phyloP scores from a whole-genome alignment of 1,140 invertebrate species.

The Drosophila burlai region DNA sequence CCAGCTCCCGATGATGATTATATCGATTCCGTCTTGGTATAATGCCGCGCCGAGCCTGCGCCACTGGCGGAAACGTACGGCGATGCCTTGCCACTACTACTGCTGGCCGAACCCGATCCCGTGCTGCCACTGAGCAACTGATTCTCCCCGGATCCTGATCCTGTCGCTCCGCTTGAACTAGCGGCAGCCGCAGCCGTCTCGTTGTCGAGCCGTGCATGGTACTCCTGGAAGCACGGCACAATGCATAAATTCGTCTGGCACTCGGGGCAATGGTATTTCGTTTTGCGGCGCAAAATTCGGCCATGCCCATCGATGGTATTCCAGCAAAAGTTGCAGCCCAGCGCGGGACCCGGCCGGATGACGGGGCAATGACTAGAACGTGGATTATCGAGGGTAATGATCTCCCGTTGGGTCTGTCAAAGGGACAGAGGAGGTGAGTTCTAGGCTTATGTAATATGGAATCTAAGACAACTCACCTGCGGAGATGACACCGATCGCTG shows the following conservation, averaged over 20 bases:
- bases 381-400: slow-evolving; percentile 84
- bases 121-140: slow-evolving; percentile 52
- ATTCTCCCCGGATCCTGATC: slow-evolving; percentile 43
- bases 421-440: neutral
- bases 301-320: slow-evolving; percentile 93
- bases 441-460: neutral
- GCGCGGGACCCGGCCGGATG: slow-evolving; percentile 91
- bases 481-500: slow-evolving; percentile 87
- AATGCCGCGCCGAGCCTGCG: slow-evolving; percentile 51
- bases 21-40: slow-evolving; percentile 82
- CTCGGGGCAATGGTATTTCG: slow-evolving; percentile 94
- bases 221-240: slow-evolving; percentile 94
- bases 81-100: slow-evolving; percentile 53
- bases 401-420: slow-evolving; percentile 79
- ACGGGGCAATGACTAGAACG: slow-evolving; percentile 91
- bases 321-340: slow-evolving; percentile 95
- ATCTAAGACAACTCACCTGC: slow-evolving; percentile 65
- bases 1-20: slow-evolving; percentile 64
- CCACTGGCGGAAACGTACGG: slow-evolving; percentile 42
- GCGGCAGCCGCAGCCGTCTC: slow-evolving; percentile 65
- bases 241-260: slow-evolving; percentile 95
- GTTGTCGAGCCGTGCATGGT: slow-evolving; percentile 87
- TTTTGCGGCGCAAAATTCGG: slow-evolving; percentile 92
- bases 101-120: slow-evolving; percentile 28
- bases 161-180: slow-evolving; percentile 17